phyloP scores from a whole-genome alignment of 64 coral and sea anemone species.

The Porites australiensis region DNA sequence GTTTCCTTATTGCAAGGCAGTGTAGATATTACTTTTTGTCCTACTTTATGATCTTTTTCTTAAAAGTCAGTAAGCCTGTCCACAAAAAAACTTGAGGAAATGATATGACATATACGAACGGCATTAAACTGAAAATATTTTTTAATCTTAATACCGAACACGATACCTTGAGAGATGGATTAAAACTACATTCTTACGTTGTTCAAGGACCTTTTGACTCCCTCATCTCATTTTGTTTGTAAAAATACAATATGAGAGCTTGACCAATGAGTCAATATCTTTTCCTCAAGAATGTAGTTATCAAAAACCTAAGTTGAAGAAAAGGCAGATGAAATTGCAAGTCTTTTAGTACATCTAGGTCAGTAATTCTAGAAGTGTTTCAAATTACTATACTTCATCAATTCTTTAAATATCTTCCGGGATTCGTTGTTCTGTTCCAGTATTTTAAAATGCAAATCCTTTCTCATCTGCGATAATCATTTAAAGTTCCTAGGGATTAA shows the following conservation, averaged over 20 bases:
- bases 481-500: background rate
- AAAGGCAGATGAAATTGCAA: background rate
- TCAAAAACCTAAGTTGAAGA: background rate
- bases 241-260: constrained; percentile 8
- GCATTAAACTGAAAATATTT: background rate
- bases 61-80: background rate
- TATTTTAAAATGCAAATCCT: background rate
- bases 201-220: constrained; percentile 32
- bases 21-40: constrained; percentile 6
- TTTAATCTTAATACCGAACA: background rate
- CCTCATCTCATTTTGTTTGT: constrained; percentile 23
- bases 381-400: background rate
- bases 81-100: background rate
- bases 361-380: background rate
- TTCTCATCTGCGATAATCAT: constrained; percentile 4
- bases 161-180: constrained; percentile 4
- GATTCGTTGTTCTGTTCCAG: background rate
- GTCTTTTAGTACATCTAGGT: background rate
- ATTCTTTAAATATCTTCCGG: background rate
- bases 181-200: constrained; percentile 5
- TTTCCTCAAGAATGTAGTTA: background rate
- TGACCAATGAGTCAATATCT: background rate
- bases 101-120: background rate
- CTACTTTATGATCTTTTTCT: background rate
- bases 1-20: constrained; percentile 30